Evolutionary conservation across 2,888 invertebrate species (phyloP).

Genomic region (Drosophila anomelani): DNA sequence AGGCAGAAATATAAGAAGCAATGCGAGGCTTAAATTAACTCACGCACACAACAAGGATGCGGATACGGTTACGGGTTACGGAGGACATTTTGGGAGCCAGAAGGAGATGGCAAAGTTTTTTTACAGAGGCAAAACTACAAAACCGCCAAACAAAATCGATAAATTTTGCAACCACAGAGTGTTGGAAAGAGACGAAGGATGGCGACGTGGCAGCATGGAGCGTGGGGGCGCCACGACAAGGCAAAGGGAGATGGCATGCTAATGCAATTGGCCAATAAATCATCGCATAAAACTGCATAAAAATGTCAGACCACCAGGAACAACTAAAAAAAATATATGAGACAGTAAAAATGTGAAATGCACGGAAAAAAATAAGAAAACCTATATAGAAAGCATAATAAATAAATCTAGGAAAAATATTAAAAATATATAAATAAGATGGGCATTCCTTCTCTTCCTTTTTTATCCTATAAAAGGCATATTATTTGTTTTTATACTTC

Average conservation of each 20-base stretch:
- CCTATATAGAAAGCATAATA: too few species aligned
- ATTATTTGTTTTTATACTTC: too few species aligned
- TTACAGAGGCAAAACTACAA: conserved; percentile 44
- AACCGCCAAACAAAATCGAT: conserved; percentile 66
- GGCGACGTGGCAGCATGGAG: background rate
- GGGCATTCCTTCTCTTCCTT: too few species aligned
- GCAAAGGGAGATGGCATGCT: conserved; percentile 44
- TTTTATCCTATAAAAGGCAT: too few species aligned
- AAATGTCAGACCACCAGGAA: conserved; percentile 39
- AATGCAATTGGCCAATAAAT: conserved; percentile 76
- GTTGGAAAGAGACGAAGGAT: background rate
- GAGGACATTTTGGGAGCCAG: conserved; percentile 19
- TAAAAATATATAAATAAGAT: too few species aligned
- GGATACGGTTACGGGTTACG: conserved; percentile 8
- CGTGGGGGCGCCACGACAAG: conserved; percentile 7
- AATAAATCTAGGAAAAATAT: background rate
- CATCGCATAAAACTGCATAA: conserved; percentile 65
- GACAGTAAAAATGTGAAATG: background rate
- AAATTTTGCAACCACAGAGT: conserved; percentile 43
- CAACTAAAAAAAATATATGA: background rate
- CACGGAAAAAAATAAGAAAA: background rate
- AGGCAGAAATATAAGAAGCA: conserved; percentile 8
- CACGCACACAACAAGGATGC: conserved; percentile 29
- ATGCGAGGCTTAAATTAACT: conserved; percentile 40
- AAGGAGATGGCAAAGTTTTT: conserved; percentile 10